Evolutionary conservation across 2,797 vertebrate species (phyloP).

Genomic region (Tenualosa thibaudeaui): DNA sequence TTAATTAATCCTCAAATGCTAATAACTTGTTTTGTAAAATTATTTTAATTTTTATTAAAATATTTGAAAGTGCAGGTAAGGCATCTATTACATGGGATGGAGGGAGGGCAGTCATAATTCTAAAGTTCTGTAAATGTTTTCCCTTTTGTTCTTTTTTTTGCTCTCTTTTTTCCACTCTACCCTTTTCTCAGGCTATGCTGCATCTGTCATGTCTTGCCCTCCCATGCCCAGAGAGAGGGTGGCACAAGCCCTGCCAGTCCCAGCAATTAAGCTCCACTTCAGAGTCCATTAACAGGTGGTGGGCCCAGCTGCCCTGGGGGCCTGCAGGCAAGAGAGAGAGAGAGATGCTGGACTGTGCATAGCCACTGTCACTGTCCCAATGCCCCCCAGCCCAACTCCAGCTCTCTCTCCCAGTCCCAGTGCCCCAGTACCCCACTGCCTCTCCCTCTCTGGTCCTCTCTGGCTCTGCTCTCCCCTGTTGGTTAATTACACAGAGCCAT

Average conservation of each 20-base stretch:
- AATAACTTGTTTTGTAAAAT: too few relatives aligned
- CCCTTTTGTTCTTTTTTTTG: too few relatives aligned
- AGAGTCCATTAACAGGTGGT: conserved; percentile 79
- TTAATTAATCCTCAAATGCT: too few relatives aligned
- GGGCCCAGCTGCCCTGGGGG: conserved; percentile 71
- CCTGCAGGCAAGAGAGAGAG: conserved; percentile 56
- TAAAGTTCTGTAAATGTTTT: neutral
- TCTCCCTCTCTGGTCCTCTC: neutral
- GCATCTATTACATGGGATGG: too few relatives aligned
- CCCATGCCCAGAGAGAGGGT: conserved; percentile 54
- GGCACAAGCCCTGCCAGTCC: conserved; percentile 55
- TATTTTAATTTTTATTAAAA: too few relatives aligned
- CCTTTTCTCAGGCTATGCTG: neutral
- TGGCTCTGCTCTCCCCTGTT: conserved; percentile 42
- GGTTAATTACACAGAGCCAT: conserved; percentile 74
- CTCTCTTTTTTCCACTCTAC: neutral
- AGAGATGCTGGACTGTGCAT: conserved; percentile 47
- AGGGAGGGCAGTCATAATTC: too few relatives aligned
- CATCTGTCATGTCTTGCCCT: conserved; percentile 55
- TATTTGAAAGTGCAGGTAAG: too few relatives aligned
- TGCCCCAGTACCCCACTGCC: neutral
- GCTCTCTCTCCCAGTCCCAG: neutral
- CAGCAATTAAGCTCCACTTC: conserved; percentile 73
- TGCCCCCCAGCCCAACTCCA: too few relatives aligned
- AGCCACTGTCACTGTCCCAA: conserved; percentile 43